Evolutionary conservation across 2,113 vertebrate genomes (phyloP).

Genomic region (Erythrocercus mccallii): DNA sequence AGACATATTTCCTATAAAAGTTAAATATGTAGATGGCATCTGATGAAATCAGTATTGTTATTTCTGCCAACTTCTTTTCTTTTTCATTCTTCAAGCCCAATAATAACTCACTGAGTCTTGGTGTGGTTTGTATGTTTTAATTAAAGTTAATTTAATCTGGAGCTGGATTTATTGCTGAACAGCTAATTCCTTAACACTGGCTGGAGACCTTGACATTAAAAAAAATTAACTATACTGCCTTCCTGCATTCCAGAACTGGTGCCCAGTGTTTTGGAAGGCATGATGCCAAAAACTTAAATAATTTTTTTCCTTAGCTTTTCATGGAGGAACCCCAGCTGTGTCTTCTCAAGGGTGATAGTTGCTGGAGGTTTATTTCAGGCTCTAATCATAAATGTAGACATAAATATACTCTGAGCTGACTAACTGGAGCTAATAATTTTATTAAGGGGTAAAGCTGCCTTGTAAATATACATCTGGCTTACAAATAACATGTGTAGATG

Average conservation of each 20-base stretch:
- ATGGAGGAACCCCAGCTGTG: neutral
- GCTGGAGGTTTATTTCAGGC: neutral
- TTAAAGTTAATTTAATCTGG: constrained; percentile 47
- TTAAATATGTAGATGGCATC: constrained; percentile 35
- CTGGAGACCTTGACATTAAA: constrained; percentile 2
- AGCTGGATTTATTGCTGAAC: constrained; percentile 34
- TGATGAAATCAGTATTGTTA: constrained; percentile 39
- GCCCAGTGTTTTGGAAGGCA: constrained; percentile 47
- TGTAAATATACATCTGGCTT: constrained; percentile 40
- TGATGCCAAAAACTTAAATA: neutral
- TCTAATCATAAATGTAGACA: neutral
- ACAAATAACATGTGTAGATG: neutral
- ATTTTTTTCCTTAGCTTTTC: neutral
- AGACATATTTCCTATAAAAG: neutral
- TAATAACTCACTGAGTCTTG: neutral
- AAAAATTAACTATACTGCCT: neutral
- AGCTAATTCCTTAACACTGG: constrained; percentile 12
- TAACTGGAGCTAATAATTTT: constrained; percentile 47
- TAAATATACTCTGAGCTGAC: neutral
- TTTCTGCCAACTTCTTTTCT: constrained; percentile 15
- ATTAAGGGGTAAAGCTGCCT: constrained; percentile 4
- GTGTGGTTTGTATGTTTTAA: constrained; percentile 36
- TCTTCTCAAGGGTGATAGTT: constrained; percentile 20
- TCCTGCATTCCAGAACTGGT: constrained; percentile 30
- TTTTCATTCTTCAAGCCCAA: neutral